phyloP scores from a whole-genome alignment of 2,113 vertebrate genomes.

The Prinia subflava region DNA sequence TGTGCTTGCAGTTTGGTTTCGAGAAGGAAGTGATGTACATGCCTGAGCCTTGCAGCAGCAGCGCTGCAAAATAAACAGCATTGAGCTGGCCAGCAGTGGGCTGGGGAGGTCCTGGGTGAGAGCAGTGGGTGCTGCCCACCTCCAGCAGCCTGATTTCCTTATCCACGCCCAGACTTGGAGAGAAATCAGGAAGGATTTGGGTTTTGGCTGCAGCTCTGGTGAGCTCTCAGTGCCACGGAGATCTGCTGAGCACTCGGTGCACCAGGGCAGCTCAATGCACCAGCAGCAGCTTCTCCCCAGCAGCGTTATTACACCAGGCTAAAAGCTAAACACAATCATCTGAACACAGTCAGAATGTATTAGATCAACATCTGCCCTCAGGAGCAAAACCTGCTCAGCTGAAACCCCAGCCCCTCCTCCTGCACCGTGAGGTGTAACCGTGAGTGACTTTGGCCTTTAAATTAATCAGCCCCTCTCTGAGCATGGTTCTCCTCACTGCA shows the following conservation, averaged over 20 bases:
- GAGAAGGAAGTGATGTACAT: background rate
- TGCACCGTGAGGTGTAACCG: fast-evolving
- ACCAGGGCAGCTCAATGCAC: background rate
- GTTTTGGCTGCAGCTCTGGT: background rate
- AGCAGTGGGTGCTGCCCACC: background rate
- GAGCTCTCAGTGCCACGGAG: fast-evolving
- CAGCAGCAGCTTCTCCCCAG: background rate
- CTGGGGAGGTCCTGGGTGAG: background rate
- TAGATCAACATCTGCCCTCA: background rate
- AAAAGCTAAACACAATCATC: background rate
- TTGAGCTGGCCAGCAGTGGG: background rate
- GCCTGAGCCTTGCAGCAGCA: background rate
- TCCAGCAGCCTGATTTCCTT: background rate
- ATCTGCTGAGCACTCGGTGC: background rate
- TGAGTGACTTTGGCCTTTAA: background rate
- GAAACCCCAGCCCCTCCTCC: background rate
- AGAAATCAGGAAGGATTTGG: background rate
- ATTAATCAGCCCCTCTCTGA: background rate
- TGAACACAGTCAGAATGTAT: background rate
- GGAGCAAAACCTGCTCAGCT: background rate
- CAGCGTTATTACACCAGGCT: fast-evolving
- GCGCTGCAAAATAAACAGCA: background rate
- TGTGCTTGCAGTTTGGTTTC: slow-evolving; percentile 8
- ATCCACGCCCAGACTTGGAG: background rate
- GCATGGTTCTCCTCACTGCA: fast-evolving